Evolutionary conservation across 1,140 invertebrate species (phyloP).

Genomic region (Papilio helenus): DNA sequence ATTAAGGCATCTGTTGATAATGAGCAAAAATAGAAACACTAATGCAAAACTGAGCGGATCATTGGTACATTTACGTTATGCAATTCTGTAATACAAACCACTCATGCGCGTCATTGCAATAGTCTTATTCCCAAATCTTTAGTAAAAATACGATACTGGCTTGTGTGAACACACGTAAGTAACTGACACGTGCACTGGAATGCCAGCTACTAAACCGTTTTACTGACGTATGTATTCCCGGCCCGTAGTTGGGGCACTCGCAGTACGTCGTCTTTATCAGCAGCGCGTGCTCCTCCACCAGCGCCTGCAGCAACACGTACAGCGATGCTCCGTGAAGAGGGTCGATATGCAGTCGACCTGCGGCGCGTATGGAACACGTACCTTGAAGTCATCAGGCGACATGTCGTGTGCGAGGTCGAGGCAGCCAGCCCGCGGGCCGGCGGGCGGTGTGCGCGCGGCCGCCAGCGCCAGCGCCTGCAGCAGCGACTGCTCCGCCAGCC

Average conservation of each 20-base stretch:
- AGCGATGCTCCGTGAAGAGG: not conserved
- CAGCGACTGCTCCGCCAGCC: constrained; percentile 98
- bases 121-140: too few species aligned
- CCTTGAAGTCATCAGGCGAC: constrained; percentile 90
- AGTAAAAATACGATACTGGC: too few species aligned
- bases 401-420: constrained; percentile 86
- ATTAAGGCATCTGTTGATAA: not conserved
- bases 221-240: too few species aligned
- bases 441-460: constrained; percentile 87
- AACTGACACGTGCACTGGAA: too few species aligned
- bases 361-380: constrained; percentile 17
- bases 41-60: not conserved
- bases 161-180: too few species aligned
- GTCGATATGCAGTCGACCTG: not conserved
- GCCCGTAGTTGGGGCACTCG: constrained; percentile 98
- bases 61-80: not conserved
- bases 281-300: constrained; percentile 90
- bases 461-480: constrained; percentile 96
- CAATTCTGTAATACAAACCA: not conserved
- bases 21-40: not conserved
- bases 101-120: not conserved
- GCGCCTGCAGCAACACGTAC: constrained; percentile 67
- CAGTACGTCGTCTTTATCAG: constrained; percentile 97
- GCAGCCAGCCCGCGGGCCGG: constrained; percentile 86
- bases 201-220: too few species aligned